A percentile compares a stretch with the other conserved stretches of the same genome.
Conservation (phyloP, 92 coral and sea anemone species). For the Phenganax marumi region DNA sequence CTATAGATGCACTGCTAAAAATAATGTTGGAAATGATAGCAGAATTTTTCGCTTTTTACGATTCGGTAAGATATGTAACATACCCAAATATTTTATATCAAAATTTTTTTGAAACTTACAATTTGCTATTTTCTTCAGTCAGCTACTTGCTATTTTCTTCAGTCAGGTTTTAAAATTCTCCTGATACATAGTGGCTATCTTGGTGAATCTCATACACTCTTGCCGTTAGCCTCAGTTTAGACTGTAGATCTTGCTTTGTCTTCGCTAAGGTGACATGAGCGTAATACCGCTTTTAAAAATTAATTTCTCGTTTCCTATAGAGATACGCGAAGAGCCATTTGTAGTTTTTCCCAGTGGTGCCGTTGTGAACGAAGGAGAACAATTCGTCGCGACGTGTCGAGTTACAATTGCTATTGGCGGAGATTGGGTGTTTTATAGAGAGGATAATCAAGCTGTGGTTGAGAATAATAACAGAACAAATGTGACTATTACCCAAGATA, state of each 20-base stretch:
- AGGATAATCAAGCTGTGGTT: neutral
- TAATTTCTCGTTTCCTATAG: neutral
- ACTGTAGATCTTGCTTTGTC: too few relatives aligned
- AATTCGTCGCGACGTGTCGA: slow-evolving; percentile 15
- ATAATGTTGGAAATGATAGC: slow-evolving; percentile 59
- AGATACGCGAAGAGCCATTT: slow-evolving; percentile 19
- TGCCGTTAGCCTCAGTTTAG: too few relatives aligned
- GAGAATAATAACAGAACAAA: slow-evolving; percentile 14
- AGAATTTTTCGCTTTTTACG: slow-evolving; percentile 50
- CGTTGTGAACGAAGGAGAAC: slow-evolving; percentile 22
- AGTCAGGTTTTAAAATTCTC: too few relatives aligned
- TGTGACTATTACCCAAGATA: neutral
- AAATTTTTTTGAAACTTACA: too few relatives aligned
- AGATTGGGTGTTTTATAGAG: slow-evolving; percentile 3
- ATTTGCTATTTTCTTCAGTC: neutral
- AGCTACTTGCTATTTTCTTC: too few relatives aligned
- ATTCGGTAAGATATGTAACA: slow-evolving; percentile 58
- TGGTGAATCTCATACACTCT: too few relatives aligned
- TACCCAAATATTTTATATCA: too few relatives aligned
- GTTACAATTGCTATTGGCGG: slow-evolving; percentile 2
- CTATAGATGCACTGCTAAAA: slow-evolving; percentile 67
- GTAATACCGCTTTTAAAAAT: too few relatives aligned
- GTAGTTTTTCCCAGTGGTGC: neutral
- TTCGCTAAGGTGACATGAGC: too few relatives aligned
- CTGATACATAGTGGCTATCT: too few relatives aligned